Evolutionary conservation across 1,140 invertebrate species (phyloP), one percentile per base, ranked within the genome.

Genomic region (Spodoptera frugiperda): DNA sequence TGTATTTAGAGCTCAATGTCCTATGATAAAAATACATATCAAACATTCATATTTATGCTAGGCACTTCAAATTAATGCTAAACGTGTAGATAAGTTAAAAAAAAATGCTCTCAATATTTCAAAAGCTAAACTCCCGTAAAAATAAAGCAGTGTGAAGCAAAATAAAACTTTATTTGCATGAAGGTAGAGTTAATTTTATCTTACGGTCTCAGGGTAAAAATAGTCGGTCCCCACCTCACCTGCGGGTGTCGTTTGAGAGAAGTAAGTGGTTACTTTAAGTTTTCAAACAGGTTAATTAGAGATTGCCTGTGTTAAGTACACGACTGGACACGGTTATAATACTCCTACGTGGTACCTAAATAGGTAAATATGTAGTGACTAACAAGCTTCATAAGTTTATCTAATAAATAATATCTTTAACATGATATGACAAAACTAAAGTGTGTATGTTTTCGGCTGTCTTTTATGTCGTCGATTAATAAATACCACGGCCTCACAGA

Each of bases 261-360:
- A 44, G 25, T 61, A 61, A 61, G 57, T 61, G 33, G 33, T 19
- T 61, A 44, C n/a, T 61, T 61, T 44, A 61, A 61, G 57, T 61
- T 61, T 61, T 17, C n/a, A 44, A n/a, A 15, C 15, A 19, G 9
- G 9, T 44, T 61, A 44, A 61, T 44, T 61, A 61, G 19, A n/a
- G 33, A 61, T 39, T 39, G 8, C 2, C n/a, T 17, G n/a, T 61
- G 33, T 61, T 61, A 12, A 61, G 39, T 6, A 9, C 12, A 19
- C 9, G 14, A 39, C 0, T 59, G 14, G 8, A 5, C 30, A n/a
- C 33, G 15, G 2, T 44, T 44, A 25, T 30, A 30, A 3, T 30
- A 55, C 12, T 1, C 12, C 25, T 25, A 57, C 0, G 0, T 1
- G 3, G 14, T 57, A 14, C 25, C 14, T 55, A 9, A 25, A 55